Evolutionary conservation across 2,797 vertebrate genomes (phyloP).

Genomic region (Anabas testudineus): DNA sequence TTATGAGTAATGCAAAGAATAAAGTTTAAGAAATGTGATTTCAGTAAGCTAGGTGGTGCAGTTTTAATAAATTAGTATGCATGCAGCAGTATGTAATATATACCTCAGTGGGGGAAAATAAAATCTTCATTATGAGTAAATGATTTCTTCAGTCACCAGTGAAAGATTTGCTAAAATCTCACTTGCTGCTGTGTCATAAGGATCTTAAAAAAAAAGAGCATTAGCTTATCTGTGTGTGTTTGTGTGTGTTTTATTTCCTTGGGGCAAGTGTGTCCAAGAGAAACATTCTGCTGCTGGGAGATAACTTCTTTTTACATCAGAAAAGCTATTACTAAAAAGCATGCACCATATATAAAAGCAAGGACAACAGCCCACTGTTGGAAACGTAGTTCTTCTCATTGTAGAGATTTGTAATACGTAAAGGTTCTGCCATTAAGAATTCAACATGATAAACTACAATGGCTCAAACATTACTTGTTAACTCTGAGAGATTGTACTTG

Average conservation of each 20-base stretch:
- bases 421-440: slow-evolving; percentile 16
- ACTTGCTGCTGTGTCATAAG: background rate
- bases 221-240: slow-evolving; percentile 25
- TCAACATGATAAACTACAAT: slow-evolving; percentile 14
- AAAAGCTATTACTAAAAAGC: slow-evolving; percentile 44
- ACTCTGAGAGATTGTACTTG: background rate
- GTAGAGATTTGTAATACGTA: slow-evolving; percentile 28
- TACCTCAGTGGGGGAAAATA: background rate
- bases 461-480: background rate
- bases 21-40: background rate
- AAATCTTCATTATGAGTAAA: background rate
- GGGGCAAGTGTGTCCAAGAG: slow-evolving; percentile 23
- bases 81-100: background rate
- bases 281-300: slow-evolving; percentile 41
- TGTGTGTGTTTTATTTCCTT: background rate
- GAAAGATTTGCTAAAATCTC: slow-evolving; percentile 26
- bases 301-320: slow-evolving; percentile 47
- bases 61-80: slow-evolving; percentile 1
- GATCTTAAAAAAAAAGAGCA: slow-evolving; percentile 12
- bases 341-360: slow-evolving; percentile 32
- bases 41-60: background rate
- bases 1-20: slow-evolving; percentile 5
- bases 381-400: background rate
- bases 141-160: slow-evolving; percentile 11
- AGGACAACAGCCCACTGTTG: slow-evolving; percentile 25